Conservation (phyloP, 2,797 vertebrate genomes). For the Mormyrus proboscirostris region DNA sequence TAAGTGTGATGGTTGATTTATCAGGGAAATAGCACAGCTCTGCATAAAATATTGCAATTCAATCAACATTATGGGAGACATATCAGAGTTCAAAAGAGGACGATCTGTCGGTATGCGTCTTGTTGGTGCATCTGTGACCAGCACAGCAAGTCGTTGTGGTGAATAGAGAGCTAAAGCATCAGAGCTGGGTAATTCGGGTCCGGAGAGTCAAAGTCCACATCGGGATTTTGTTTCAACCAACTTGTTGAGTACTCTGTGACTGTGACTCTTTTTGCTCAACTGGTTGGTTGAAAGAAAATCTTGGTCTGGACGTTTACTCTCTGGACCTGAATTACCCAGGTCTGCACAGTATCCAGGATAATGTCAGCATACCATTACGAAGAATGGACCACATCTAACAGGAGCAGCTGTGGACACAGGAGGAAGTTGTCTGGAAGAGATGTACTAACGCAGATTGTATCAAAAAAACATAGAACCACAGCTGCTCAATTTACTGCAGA, state of each 20-base stretch:
- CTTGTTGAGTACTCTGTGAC: too few relatives aligned
- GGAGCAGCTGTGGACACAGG: background rate
- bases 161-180: background rate
- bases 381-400: background rate
- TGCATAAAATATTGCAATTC: background rate
- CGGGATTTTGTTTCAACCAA: background rate
- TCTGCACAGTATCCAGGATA: background rate
- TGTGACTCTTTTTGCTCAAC: too few relatives aligned
- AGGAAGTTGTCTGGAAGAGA: background rate
- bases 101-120: background rate
- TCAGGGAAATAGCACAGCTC: background rate
- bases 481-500: too few relatives aligned
- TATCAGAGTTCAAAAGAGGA: background rate
- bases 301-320: background rate
- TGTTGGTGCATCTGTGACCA: background rate
- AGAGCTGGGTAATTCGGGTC: too few relatives aligned
- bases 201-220: background rate
- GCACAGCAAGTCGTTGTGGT: background rate
- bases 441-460: too few relatives aligned
- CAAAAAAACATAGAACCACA: too few relatives aligned
- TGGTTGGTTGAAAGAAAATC: background rate
- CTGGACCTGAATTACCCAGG: too few relatives aligned
- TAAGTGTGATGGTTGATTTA: background rate
- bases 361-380: background rate
- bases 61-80: background rate